A percentile compares a stretch with the other conserved stretches of the same genome.
phyloP scores from a whole-genome alignment of 2,797 vertebrate species.

The Oreochromis grahami region DNA sequence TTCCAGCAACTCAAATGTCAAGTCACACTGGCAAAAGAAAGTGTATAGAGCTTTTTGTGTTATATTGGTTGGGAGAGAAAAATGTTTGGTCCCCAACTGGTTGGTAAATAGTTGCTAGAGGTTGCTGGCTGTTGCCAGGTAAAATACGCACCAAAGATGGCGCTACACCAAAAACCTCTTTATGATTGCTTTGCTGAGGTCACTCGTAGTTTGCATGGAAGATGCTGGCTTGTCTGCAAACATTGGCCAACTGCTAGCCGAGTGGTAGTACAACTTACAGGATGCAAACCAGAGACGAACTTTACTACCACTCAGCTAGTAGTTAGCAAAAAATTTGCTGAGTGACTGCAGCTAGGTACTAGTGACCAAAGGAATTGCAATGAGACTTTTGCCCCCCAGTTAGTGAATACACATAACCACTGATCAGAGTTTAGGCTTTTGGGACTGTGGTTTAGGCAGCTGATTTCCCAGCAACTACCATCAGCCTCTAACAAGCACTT shows the following conservation, averaged over 20 bases:
- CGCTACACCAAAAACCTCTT: not conserved
- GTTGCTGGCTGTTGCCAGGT: not conserved
- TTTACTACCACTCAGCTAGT: not conserved
- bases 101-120: not conserved
- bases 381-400: not conserved
- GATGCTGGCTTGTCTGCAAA: not conserved
- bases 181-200: not conserved
- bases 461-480: not conserved
- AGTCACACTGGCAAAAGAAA: not conserved
- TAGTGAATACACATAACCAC: not conserved
- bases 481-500: not conserved
- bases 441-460: not conserved
- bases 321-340: accelerated
- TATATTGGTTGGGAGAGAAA: not conserved
- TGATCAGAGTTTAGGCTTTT: not conserved
- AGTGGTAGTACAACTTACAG: not conserved
- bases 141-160: not conserved
- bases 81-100: not conserved
- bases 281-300: accelerated
- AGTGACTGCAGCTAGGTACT: not conserved
- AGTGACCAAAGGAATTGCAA: not conserved
- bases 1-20: not conserved
- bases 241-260: accelerated
- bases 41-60: not conserved
- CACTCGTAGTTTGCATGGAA: not conserved